Conservation (phyloP, 2,113 vertebrate species). For the Paralichthys olivaceus region DNA sequence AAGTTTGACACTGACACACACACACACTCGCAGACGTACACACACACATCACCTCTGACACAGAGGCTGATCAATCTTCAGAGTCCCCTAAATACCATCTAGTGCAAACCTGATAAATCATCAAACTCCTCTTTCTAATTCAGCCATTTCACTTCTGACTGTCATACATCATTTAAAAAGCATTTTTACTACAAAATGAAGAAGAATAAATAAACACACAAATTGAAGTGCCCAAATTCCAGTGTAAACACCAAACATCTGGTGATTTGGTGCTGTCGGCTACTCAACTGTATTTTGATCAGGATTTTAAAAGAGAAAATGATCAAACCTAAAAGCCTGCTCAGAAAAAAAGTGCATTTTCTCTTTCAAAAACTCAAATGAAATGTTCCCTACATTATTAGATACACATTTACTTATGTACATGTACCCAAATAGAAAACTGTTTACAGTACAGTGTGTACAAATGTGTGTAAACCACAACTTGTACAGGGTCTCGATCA, state of each 20-base stretch:
- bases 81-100: conserved; percentile 28
- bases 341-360: not conserved
- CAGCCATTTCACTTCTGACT: conserved; percentile 8
- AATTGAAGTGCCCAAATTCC: conserved; percentile 51
- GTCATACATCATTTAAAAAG: conserved; percentile 21
- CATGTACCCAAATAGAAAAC: conserved; percentile 56
- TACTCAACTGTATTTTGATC: conserved; percentile 9
- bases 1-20: conserved; percentile 46
- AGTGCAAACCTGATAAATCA: conserved; percentile 43
- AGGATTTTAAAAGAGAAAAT: conserved; percentile 24
- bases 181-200: not conserved
- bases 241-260: conserved; percentile 53
- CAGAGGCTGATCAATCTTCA: conserved; percentile 34
- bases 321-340: conserved; percentile 1
- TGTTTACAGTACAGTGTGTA: conserved; percentile 73
- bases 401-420: conserved; percentile 39
- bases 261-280: conserved; percentile 18
- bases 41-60: conserved; percentile 46
- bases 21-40: conserved; percentile 15
- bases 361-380: not conserved
- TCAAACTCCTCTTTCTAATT: conserved; percentile 42
- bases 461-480: conserved; percentile 55
- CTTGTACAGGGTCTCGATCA: conserved; percentile 71
- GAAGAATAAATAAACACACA: conserved; percentile 60
- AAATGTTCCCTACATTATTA: conserved; percentile 24